Evolutionary conservation across 2,888 invertebrate species (phyloP), one percentile per base, ranked within the genome.

Genomic region (Trissolcus brochymenae): DNA sequence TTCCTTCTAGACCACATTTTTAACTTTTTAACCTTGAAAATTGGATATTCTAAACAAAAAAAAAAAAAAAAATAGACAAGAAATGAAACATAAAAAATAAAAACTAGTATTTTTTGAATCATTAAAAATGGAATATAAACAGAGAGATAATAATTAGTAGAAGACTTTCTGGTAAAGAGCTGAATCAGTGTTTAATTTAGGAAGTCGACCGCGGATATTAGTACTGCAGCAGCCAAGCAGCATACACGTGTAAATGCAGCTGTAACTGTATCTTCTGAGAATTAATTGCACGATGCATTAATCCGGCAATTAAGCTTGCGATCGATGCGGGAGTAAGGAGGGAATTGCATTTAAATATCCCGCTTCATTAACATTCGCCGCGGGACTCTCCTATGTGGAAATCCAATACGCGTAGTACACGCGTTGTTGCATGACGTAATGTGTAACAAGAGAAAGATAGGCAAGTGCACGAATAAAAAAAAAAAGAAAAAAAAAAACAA

Each of bases 381-480:
- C 19, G 61, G 14, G 53, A 16, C 19, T 51, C 35, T 16, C 41
- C 43, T 7, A 55, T 62, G 62, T 68, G 64, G 75, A 75, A 68
- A 75, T 57, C 64, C 75, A 68, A 68, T 75, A 75, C 54, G 68
- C 64, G 70, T 60, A 60, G 59, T 65, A 65, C 35, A 35, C 65
- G 76, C 64, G 70, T 54, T 46, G 70, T 55, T 55, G n/a, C 76
- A 21, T 76, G 76, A 70, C 70, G 65, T 70, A 76, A 76, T 46
- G 16, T 43, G 76, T 65, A 76, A 68, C 16, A 55, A 65, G 70
- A 76, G 76, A 70, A 76, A 76, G 76, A 76, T 50, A 55, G 65
- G 4, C 53, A 55, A 14, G 53, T 14, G 54, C 43, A 40, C 61
- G 17, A 25, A 16, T 16, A 35, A 16, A 46, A 14, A 67, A 60